These are phyloP conservation scores for Anolis carolinensis DNA, from an alignment of 2,113 vertebrate genomes.

Conservation along the genomic window DNA sequence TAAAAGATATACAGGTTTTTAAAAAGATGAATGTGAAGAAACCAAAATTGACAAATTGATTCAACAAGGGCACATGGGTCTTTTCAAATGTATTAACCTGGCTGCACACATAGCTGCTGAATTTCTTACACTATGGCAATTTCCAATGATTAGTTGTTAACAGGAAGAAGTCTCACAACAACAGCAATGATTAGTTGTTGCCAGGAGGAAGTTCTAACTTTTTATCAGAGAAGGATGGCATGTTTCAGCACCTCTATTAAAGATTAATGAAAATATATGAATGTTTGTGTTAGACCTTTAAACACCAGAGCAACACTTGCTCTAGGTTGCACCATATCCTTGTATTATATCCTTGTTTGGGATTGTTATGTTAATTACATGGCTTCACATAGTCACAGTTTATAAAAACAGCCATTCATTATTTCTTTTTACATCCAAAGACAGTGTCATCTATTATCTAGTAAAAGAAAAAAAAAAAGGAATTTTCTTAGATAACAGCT, in stretches of 20 bases:
- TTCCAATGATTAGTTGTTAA: too few relatives aligned
- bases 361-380: neutral
- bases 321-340: neutral
- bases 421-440: neutral
- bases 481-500: constrained; percentile 12
- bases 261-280: neutral
- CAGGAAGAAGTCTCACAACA: too few relatives aligned
- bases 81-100: neutral
- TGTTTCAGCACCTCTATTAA: neutral
- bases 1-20: too few relatives aligned
- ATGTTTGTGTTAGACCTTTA: neutral
- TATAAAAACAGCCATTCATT: constrained; percentile 11
- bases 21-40: too few relatives aligned
- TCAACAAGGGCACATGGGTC: neutral
- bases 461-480: neutral
- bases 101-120: neutral
- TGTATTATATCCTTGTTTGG: constrained; percentile 24
- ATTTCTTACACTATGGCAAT: neutral
- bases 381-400: neutral
- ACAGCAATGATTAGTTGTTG: neutral
- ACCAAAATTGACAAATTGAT: neutral
- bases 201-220: neutral
- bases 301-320: neutral
- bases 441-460: constrained; percentile 30
- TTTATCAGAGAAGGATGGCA: neutral